Base-by-base conservation (phyloP, 2,113 vertebrate genomes). In the Quiscalus mexicanus region DNA sequence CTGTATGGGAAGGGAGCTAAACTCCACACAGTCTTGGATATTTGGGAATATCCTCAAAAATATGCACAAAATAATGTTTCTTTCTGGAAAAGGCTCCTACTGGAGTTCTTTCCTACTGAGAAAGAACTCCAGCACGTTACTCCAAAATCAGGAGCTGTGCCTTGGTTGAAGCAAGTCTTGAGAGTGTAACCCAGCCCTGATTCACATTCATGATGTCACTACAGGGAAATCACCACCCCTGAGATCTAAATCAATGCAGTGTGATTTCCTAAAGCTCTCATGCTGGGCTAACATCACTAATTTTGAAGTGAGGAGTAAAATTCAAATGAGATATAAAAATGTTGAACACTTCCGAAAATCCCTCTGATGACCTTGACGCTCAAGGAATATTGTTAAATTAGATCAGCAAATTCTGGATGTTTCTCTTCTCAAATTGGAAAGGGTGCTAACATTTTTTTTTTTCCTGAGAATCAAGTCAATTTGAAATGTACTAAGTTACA, bases 271-370 rank as follows among this genome's bases (percentile, higher is more conserved):
- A 65, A 93, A 93, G 69, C 62, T 84, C 42, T 90, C 67, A 58
- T 7, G 39, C 31, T 49, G 44, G n/a, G 44, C 84, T 89, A 91
- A 30, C n/a, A 71, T 80, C 55, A 74, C 10, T 12, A 74, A 86
- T 65, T 95, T 88, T 70, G 85, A 95, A 95, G 56, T 44, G 52
- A 89, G 71, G 49, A 65, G 56, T 59, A 86, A 93, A 92, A 81
- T 90, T 89, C 89, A 81, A 81, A 96, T 91, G 80, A 92, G 31
- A 37, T 33, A 37, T 35, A 95, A 87, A 84, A 84, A 78, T n/a
- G 60, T 30, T 77, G 77, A 94, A 44, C 64, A 47, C 33, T 84
- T 84, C 65, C 60, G 44, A 90, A 93, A 93, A 95, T 78, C 64
- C 39, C 73, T 78, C 30, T 49, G 11, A 18, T 59, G 69, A 78